A percentile compares a stretch with the other conserved stretches of the same genome.
Evolutionary conservation across 2,888 invertebrate genomes (phyloP).

Genomic region (Catocala nupta): DNA sequence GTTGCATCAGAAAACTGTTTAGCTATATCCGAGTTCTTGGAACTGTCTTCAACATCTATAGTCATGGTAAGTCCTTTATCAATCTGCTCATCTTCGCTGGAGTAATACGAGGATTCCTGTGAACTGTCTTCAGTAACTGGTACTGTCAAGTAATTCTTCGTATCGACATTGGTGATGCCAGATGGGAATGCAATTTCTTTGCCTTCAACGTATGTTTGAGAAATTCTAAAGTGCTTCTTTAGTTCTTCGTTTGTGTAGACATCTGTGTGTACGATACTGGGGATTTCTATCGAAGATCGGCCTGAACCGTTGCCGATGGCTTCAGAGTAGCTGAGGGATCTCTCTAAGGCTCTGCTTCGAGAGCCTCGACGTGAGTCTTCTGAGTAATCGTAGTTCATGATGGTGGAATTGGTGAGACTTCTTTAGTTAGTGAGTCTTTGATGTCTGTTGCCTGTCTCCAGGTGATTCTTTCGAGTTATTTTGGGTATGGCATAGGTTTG

Average conservation of each 20-base stretch:
- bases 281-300: constrained; percentile 79
- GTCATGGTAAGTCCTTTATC: constrained; percentile 75
- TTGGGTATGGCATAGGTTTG: too few species aligned
- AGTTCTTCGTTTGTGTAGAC: constrained; percentile 81
- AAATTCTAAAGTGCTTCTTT: constrained; percentile 79
- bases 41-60: constrained; percentile 73
- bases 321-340: constrained; percentile 81
- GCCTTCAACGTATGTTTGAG: constrained; percentile 81
- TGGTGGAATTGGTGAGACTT: constrained; percentile 1
- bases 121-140: constrained; percentile 51
- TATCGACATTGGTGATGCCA: constrained; percentile 58
- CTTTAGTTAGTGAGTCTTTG: too few species aligned
- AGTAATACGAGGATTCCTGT: constrained; percentile 66
- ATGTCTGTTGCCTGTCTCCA: too few species aligned
- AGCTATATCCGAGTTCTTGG: constrained; percentile 62
- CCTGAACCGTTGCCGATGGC: constrained; percentile 76
- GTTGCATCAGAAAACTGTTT: constrained; percentile 69
- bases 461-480: too few species aligned
- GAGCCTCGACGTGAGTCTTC: constrained; percentile 69
- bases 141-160: constrained; percentile 45
- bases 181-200: constrained; percentile 76
- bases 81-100: constrained; percentile 74
- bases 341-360: constrained; percentile 68
- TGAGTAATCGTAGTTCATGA: constrained; percentile 56
- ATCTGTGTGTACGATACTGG: constrained; percentile 73